Conservation (phyloP, 2,113 vertebrate genomes). For the Chlorodrepanis virens region DNA sequence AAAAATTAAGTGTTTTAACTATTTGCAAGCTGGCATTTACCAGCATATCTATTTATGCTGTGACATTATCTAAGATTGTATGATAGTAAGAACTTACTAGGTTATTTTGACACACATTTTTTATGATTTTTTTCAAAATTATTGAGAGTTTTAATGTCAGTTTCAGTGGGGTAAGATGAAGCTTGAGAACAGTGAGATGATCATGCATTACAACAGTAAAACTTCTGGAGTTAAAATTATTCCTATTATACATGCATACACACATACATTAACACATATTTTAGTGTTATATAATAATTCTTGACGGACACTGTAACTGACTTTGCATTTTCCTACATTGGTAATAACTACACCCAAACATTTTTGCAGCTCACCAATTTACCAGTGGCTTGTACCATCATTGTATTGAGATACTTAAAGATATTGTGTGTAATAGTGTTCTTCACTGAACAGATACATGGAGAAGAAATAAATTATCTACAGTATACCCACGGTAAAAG, state of each 20-base stretch:
- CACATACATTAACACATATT: background rate
- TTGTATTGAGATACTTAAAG: background rate
- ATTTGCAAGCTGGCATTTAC: background rate
- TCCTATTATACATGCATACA: background rate
- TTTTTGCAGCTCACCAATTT: background rate
- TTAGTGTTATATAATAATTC: background rate
- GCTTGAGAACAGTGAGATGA: background rate
- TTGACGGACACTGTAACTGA: background rate
- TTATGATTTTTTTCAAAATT: background rate
- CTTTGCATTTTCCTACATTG: background rate
- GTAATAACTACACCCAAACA: background rate
- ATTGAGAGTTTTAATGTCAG: background rate
- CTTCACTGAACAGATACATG: background rate
- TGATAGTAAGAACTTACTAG: background rate
- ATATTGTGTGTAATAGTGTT: background rate
- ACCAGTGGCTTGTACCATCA: background rate
- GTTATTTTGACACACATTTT: background rate
- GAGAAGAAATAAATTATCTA: background rate
- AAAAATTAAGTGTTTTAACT: background rate
- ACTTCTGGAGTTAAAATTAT: background rate
- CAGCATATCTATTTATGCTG: background rate
- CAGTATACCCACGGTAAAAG: background rate
- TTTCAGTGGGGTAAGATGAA: background rate
- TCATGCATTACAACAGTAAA: background rate
- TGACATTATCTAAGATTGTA: background rate